Base-by-base conservation (phyloP, 2,797 vertebrate genomes). In the Acanthopagrus latus region DNA sequence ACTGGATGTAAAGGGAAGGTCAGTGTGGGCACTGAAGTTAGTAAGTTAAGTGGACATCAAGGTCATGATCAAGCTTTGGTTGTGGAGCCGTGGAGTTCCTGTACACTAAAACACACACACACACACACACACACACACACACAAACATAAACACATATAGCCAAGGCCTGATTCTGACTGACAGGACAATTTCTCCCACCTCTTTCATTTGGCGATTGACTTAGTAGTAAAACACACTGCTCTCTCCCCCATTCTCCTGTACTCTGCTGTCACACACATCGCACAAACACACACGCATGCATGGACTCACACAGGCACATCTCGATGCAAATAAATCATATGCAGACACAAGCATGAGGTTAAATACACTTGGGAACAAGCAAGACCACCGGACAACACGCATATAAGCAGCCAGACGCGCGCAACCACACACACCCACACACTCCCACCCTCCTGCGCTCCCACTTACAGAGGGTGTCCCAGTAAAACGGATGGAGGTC, bases 11-110 rank as follows among this genome's bases (percentile, higher is more conserved):
- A 81, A 79, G 68, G 69, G 59, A 75, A 78, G 76, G 83, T 83
- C 77, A 83, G 29, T 20, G 54, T 58, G 18, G 75, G 65, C 52
- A 58, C 72, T 70, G 74, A 79, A 89, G 83, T 87, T 86, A 82
- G 79, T 74, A 74, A 87, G 82, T 81, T 91, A 90, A 92, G 82
- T 90, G 81, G 63, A 82, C 83, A 92, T 93, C 87, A 91, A 91
- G 92, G 91, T 93, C 88, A 89, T 90, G 88, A 93, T 93, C 83
- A 91, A 89, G 86, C 77, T 82, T 77, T 57, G 77, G 82, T 71
- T 55, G 65, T 71, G 56, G 23, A 62, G 52, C 55, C 38, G 59
- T 50, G 48, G 54, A 27, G 44, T 73, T 63, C 66, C 56, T 59
- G 66, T 79, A 58, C 60, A 13, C 64, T 56, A 33, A 33, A 7